Conservation (phyloP, 1,140 invertebrate species). For the Eciton burchellii region DNA sequence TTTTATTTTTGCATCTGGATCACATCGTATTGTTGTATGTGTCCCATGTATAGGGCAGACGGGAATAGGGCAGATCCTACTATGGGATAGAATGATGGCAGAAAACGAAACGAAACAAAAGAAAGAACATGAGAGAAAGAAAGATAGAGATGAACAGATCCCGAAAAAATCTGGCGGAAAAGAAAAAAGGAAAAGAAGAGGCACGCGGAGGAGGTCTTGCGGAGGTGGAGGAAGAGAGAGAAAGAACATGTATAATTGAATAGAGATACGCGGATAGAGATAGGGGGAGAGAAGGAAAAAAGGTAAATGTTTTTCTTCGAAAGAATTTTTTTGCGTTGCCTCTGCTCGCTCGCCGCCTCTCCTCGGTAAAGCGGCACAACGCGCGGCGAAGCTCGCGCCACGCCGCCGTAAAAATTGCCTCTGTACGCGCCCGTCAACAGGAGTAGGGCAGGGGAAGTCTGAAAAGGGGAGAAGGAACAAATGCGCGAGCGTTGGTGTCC, state of each 20-base stretch:
- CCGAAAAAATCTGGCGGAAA: neutral
- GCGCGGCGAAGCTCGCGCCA: conserved; percentile 27
- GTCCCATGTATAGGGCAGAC: too few species aligned
- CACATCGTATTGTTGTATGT: conserved; percentile 71
- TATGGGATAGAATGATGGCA: conserved; percentile 67
- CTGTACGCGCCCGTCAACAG: conserved; percentile 22
- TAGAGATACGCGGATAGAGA: neutral
- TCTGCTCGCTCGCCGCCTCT: conserved; percentile 77
- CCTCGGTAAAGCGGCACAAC: conserved; percentile 69
- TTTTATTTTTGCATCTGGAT: conserved; percentile 69
- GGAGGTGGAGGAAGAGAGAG: conserved; percentile 37
- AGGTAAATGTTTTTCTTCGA: conserved; percentile 75
- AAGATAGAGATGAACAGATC: conserved; percentile 4
- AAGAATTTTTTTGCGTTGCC: conserved; percentile 75
- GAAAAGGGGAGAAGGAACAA: conserved; percentile 63
- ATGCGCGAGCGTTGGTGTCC: conserved; percentile 73
- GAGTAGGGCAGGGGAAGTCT: neutral
- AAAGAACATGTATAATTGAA: neutral
- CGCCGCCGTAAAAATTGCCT: conserved; percentile 67
- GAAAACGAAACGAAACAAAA: conserved; percentile 67
- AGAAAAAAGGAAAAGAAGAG: neutral
- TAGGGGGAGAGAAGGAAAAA: conserved; percentile 15
- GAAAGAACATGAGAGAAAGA: conserved; percentile 51
- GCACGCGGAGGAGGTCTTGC: conserved; percentile 34
- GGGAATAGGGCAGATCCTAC: too few species aligned